phyloP scores from a whole-genome alignment of 2,113 vertebrate genomes.

The Sorex fumeus region DNA sequence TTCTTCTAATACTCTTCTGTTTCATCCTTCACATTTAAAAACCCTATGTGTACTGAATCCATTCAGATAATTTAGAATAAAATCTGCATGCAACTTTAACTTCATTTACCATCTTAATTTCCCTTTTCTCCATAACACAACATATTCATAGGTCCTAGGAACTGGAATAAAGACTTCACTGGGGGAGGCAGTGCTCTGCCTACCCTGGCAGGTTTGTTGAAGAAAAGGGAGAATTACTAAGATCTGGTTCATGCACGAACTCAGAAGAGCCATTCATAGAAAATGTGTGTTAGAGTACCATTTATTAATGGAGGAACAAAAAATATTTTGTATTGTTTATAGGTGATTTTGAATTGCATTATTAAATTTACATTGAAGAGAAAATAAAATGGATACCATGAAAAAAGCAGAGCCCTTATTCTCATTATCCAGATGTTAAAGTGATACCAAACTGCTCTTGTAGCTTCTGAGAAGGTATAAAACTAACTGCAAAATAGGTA shows the following conservation, averaged over 20 bases:
- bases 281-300: neutral
- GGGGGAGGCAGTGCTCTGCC: neutral
- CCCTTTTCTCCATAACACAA: neutral
- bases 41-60: neutral
- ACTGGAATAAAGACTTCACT: neutral
- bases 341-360: neutral
- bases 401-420: neutral
- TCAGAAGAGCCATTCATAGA: neutral
- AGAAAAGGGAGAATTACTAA: neutral
- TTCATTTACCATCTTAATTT: neutral
- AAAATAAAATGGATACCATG: neutral
- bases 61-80: conserved; percentile 1
- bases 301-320: neutral
- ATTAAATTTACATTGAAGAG: neutral
- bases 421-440: neutral
- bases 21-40: neutral
- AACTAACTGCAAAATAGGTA: neutral
- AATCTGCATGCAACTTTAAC: neutral
- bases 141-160: neutral
- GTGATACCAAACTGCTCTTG: neutral
- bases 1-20: neutral
- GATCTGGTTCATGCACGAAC: neutral
- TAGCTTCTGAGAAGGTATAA: neutral
- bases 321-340: neutral
- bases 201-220: neutral